phyloP scores from a whole-genome alignment of 2,113 vertebrate species.

The Pollimyrus isidori region DNA sequence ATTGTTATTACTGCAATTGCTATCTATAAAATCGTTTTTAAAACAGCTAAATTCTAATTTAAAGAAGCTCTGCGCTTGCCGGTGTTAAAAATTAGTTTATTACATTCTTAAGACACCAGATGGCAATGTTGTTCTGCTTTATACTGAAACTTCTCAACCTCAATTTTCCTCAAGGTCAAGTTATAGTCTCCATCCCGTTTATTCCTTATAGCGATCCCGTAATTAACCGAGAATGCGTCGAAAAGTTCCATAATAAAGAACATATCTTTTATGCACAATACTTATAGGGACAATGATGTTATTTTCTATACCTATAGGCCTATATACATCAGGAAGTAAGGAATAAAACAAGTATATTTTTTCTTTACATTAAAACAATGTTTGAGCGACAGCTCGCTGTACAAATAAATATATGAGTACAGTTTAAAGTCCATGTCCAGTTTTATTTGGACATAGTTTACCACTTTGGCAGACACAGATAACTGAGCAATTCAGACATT shows the following conservation, averaged over 20 bases:
- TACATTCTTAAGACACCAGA: neutral
- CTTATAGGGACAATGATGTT: neutral
- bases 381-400: neutral
- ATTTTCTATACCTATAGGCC: neutral
- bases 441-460: conserved; percentile 20
- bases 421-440: conserved; percentile 11
- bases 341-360: neutral
- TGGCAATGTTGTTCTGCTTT: conserved; percentile 10
- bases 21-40: neutral
- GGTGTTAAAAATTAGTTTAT: neutral
- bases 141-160: neutral
- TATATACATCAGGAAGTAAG: neutral
- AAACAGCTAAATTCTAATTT: neutral
- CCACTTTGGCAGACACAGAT: conserved; percentile 15
- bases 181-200: neutral
- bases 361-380: neutral
- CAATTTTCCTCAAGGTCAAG: conserved; percentile 9
- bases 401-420: conserved; percentile 15
- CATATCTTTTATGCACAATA: neutral
- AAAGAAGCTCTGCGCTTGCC: neutral
- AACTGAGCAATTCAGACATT: conserved; percentile 21
- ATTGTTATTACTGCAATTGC: neutral
- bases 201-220: neutral
- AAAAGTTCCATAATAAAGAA: neutral
- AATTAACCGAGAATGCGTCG: neutral